Evolutionary conservation across 2,888 invertebrate genomes (phyloP).

Genomic region (Cosmopolites sordidus): DNA sequence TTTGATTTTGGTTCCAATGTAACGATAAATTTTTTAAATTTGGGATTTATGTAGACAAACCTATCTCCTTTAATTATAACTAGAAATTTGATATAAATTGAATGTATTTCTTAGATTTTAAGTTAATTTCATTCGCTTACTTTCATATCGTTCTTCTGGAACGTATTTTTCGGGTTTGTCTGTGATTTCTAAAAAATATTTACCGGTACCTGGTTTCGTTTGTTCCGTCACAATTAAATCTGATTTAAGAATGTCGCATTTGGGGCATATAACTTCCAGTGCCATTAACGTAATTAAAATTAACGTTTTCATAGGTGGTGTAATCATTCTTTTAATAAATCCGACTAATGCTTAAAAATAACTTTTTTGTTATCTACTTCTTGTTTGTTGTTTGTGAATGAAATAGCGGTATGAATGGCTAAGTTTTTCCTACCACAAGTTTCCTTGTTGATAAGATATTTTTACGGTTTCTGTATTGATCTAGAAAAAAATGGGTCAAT

Average conservation of each 20-base stretch:
- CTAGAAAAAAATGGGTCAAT: not conserved
- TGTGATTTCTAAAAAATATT: slow-evolving; percentile 36
- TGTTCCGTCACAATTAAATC: slow-evolving; percentile 37
- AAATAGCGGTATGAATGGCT: not conserved
- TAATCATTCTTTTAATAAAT: no score
- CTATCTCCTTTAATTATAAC: slow-evolving; percentile 32
- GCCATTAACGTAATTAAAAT: not conserved
- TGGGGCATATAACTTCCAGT: not conserved
- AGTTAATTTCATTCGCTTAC: slow-evolving; percentile 27
- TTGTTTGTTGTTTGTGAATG: not conserved
- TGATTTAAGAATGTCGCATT: slow-evolving; percentile 46
- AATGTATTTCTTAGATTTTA: not conserved
- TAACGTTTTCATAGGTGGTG: not conserved
- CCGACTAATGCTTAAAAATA: no score
- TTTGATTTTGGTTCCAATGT: slow-evolving; percentile 53
- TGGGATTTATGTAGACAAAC: slow-evolving; percentile 12
- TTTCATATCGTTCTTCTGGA: slow-evolving; percentile 34
- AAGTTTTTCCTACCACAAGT: not conserved
- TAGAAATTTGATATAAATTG: slow-evolving; percentile 9
- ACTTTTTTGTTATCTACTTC: no score
- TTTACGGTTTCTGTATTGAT: not conserved
- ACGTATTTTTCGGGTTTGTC: slow-evolving; percentile 37
- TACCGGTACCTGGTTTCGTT: slow-evolving; percentile 44
- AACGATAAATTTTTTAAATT: slow-evolving; percentile 32
- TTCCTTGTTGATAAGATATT: not conserved